Evolutionary conservation across 2,888 invertebrate genomes (phyloP), one percentile per base, ranked within the genome.

Genomic region (Melieria crassipennis): DNA sequence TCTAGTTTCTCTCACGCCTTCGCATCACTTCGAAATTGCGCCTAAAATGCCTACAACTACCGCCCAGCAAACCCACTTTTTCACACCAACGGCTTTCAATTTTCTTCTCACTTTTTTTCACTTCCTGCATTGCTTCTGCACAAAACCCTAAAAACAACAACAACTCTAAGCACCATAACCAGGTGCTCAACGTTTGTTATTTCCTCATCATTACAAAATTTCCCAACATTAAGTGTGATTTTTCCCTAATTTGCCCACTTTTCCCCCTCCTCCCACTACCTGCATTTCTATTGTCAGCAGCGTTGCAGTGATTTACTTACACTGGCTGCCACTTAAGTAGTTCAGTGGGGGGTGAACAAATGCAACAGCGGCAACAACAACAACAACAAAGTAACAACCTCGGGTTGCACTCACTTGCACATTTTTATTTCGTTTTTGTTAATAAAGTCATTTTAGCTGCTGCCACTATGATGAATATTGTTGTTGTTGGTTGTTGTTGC

Each of bases 361-460:
- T 61, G 13, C 16, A 48, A 7, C 43, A 46, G n/a, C 57, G 10
- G n/a, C 69, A 65, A 45, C 10, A 65, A 11, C 42, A 57, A 10
- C 63, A 48, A 16, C 63, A 56, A 13, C 57, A 65, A 13, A 55
- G 50, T 10, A 47, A 11, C 58, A 30, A 63, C 46, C 61, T 45
- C 46, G n/a, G 43, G 43, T 30, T 30, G 30, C 61, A 46, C 16
- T 62, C 45, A 3, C 10, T 45, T 61, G 7, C 13, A 3, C 5
- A 7, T 62, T 11, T 46, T 46, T 46, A 45, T 62, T 62, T 50
- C 55, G n/a, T 52, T 58, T 46, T 45, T 64, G 52, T 61, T 65
- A 70, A 74, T 74, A 60, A 74, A 75, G 73, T 73, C 64, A 71
- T 75, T 74, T 74, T 69, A 48, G n/a, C 30, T 30, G 30, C 30